Evolutionary conservation across 2,113 vertebrate species (phyloP).

Genomic region (Erinaceus europaeus): DNA sequence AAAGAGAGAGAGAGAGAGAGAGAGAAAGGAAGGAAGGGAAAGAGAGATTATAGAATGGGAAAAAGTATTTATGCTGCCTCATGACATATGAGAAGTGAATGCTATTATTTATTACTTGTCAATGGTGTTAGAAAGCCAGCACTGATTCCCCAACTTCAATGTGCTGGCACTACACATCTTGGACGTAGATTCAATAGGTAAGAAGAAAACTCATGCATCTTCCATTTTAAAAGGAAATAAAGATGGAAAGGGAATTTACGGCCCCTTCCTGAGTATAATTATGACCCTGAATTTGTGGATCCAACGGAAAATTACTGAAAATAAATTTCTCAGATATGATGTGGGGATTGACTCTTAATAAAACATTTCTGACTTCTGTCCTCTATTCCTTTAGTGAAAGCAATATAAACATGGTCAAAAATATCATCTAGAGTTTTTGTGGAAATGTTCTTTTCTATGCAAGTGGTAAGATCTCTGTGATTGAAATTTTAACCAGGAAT

Average conservation of each 20-base stretch:
- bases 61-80: neutral
- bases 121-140: slow-evolving; percentile 21
- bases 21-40: no score
- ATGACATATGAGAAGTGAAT: neutral
- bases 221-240: slow-evolving; percentile 41
- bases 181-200: neutral
- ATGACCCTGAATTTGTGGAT: slow-evolving; percentile 10
- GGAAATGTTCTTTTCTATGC: neutral
- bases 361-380: slow-evolving; percentile 41
- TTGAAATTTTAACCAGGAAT: neutral
- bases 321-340: slow-evolving; percentile 28
- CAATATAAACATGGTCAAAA: slow-evolving; percentile 2
- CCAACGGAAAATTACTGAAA: slow-evolving; percentile 9
- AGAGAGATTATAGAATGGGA: no score
- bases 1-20: no score
- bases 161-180: slow-evolving; percentile 28
- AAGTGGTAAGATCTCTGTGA: neutral
- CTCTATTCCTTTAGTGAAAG: neutral
- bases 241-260: slow-evolving; percentile 26
- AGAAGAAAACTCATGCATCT: slow-evolving; percentile 27
- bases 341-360: neutral
- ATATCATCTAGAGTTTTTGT: neutral
- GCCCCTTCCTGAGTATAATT: neutral
- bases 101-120: neutral
- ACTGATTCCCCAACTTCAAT: slow-evolving; percentile 2